phyloP scores from a whole-genome alignment of 2,888 invertebrate species.

The Globia sparganii region DNA sequence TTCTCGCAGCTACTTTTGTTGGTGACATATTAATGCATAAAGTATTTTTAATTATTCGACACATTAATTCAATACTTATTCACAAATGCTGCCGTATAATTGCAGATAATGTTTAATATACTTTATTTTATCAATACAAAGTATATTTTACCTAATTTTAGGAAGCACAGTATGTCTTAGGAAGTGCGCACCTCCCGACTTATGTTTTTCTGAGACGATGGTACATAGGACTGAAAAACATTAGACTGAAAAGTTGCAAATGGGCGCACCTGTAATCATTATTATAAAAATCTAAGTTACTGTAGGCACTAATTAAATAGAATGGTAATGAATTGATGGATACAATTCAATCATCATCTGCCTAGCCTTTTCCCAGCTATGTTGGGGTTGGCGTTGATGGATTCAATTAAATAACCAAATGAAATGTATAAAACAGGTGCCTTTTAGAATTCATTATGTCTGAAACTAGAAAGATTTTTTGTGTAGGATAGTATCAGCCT shows the following conservation, averaged over 20 bases:
- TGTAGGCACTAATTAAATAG: not conserved
- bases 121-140: conserved; percentile 23
- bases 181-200: not conserved
- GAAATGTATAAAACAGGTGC: conserved; percentile 23
- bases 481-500: not conserved
- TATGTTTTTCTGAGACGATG: conserved; percentile 14
- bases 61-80: conserved; percentile 2
- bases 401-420: not conserved
- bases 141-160: conserved; percentile 5
- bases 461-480: conserved; percentile 2
- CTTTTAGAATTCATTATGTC: not conserved
- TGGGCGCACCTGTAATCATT: not conserved
- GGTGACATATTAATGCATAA: not conserved
- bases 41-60: conserved; percentile 1
- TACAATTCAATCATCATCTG: too few relatives aligned
- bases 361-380: too few relatives aligned
- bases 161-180: conserved; percentile 14
- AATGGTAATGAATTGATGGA: not conserved
- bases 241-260: conserved; percentile 42
- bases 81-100: conserved; percentile 3
- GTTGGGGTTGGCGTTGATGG: too few relatives aligned
- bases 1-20: conserved; percentile 8
- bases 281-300: not conserved
- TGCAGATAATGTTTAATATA: not conserved
- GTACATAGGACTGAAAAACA: conserved; percentile 33